Evolutionary conservation across 2,888 invertebrate species (phyloP).

Genomic region (Nephrotoma flavescens): DNA sequence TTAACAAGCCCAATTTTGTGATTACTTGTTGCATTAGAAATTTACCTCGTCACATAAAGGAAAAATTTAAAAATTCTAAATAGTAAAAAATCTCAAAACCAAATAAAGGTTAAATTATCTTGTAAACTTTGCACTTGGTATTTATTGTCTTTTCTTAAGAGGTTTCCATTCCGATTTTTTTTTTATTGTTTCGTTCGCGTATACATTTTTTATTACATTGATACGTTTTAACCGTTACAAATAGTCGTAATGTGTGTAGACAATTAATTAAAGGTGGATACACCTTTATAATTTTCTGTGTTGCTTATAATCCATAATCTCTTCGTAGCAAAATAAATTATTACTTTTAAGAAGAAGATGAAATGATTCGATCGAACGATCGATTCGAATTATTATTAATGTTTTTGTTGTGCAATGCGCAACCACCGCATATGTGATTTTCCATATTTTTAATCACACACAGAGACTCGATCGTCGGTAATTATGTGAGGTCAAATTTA

Average conservation of each 20-base stretch:
- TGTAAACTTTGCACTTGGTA: neutral
- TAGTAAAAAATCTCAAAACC: no score
- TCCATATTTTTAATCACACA: neutral
- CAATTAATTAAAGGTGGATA: neutral
- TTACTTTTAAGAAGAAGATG: neutral
- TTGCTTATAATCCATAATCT: neutral
- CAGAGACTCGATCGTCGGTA: neutral
- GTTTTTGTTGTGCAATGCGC: neutral
- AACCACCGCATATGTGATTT: neutral
- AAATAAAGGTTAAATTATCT: neutral
- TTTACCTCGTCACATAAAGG: no score
- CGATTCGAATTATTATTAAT: neutral
- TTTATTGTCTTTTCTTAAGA: neutral
- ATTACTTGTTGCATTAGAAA: no score
- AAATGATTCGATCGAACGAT: neutral
- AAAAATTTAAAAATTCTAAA: no score
- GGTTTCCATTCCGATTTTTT: neutral
- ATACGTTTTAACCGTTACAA: neutral
- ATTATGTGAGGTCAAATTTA: neutral
- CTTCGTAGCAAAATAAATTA: neutral
- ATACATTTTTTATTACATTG: neutral
- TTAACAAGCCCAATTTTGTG: no score
- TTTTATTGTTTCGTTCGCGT: neutral
- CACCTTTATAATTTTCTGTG: neutral
- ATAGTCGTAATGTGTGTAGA: neutral